phyloP scores from a whole-genome alignment of 2,113 vertebrate genomes.

The Chionodraco myersi region DNA sequence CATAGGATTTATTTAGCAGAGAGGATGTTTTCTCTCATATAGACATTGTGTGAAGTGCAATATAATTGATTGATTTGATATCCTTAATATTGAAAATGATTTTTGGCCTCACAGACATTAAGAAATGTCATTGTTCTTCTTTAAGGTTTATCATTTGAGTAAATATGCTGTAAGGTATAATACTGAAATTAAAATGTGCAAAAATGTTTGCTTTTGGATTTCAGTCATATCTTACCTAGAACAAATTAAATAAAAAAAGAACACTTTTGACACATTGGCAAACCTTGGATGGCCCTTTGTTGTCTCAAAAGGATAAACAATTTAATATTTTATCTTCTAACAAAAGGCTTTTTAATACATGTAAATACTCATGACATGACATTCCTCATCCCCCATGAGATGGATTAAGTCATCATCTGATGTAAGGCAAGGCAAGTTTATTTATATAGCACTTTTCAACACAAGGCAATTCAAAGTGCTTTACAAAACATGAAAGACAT shows the following conservation, averaged over 20 bases:
- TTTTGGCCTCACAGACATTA: neutral
- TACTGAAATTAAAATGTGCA: neutral
- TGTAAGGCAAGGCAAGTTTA: neutral
- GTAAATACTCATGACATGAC: neutral
- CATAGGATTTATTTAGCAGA: constrained; percentile 56
- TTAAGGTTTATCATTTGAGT: neutral
- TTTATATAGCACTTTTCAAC: no score
- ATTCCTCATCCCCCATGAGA: neutral
- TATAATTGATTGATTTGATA: neutral
- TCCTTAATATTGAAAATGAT: neutral
- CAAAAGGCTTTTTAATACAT: neutral
- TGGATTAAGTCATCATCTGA: neutral
- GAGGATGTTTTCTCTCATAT: constrained; percentile 41
- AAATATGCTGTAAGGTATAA: neutral
- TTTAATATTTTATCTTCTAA: neutral
- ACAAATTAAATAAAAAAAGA: no score
- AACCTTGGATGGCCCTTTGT: no score
- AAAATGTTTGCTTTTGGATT: neutral
- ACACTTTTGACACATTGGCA: no score
- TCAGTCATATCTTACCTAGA: neutral
- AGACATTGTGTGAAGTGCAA: neutral
- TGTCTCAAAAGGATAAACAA: no score
- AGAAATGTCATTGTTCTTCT: neutral
- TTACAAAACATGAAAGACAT: no score
- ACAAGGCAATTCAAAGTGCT: no score